Evolutionary conservation across 2,797 vertebrate species (phyloP).

Genomic region (Hemitrygon akajei): DNA sequence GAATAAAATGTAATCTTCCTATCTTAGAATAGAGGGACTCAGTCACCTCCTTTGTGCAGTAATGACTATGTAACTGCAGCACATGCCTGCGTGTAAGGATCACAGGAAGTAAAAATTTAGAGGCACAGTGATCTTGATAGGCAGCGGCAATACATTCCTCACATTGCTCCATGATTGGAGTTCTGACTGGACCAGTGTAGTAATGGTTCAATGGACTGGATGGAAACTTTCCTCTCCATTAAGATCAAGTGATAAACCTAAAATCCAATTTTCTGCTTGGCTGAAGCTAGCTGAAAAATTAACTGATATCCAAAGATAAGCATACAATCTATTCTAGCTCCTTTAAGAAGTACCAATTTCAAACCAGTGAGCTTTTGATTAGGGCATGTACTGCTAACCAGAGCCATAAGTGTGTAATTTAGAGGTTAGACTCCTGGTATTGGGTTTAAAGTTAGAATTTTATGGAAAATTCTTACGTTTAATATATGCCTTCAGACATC

Average conservation of each 20-base stretch:
- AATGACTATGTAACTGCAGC: too few species aligned
- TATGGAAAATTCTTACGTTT: not conserved
- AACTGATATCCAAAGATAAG: constrained; percentile 5
- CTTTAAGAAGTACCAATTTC: not conserved
- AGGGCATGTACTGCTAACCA: not conserved
- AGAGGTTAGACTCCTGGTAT: not conserved
- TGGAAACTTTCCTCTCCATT: not conserved
- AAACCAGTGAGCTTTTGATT: not conserved
- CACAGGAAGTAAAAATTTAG: too few species aligned
- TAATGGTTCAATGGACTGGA: not conserved
- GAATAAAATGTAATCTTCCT: too few species aligned
- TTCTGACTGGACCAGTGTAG: not conserved
- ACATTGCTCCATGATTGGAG: too few species aligned
- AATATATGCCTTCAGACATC: not conserved
- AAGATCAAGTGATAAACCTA: not conserved
- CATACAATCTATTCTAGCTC: not conserved
- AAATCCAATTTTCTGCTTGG: constrained; percentile 12
- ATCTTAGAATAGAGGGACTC: too few species aligned
- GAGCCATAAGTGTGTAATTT: not conserved
- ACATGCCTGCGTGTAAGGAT: too few species aligned
- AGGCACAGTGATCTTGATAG: too few species aligned
- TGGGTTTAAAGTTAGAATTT: not conserved
- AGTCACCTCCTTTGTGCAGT: too few species aligned
- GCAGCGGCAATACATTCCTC: too few species aligned
- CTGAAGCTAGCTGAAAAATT: not conserved